A percentile compares a stretch with the other conserved stretches of the same genome.
phyloP scores from a whole-genome alignment of 1,140 invertebrate species.

The Drosophila gunungcola region DNA sequence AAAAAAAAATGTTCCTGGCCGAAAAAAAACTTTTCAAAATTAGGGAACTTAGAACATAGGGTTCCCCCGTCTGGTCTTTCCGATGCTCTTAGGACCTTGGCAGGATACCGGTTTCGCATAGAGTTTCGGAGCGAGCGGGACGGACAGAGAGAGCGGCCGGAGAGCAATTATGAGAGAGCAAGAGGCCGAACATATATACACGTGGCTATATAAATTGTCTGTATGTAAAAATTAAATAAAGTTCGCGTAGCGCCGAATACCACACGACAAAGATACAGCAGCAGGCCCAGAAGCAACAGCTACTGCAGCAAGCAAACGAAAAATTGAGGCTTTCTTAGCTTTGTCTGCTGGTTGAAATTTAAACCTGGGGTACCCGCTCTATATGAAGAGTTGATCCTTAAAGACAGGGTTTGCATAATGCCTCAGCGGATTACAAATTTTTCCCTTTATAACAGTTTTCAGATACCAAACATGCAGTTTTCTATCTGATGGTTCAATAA shows the following conservation, averaged over 20 bases:
- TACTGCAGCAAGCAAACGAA: constrained; percentile 49
- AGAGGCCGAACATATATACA: constrained; percentile 32
- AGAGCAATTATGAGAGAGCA: constrained; percentile 14
- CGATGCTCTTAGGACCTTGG: constrained; percentile 54
- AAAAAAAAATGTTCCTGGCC: not conserved
- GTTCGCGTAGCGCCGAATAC: constrained; percentile 45
- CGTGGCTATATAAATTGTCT: constrained; percentile 32
- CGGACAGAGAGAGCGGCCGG: constrained; percentile 1
- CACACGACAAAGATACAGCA: constrained; percentile 66
- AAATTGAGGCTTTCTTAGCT: constrained; percentile 46
- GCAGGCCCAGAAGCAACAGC: constrained; percentile 63
- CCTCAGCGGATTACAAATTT: not conserved
- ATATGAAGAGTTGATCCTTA: constrained; percentile 6
- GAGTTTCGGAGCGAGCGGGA: constrained; percentile 22
- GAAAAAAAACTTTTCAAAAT: constrained; percentile 19
- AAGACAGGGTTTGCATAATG: not conserved
- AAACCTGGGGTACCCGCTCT: constrained; percentile 10
- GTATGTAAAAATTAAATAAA: constrained; percentile 47
- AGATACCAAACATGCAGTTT: not conserved
- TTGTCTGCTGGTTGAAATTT: constrained; percentile 42
- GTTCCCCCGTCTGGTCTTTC: constrained; percentile 11
- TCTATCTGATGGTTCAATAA: not conserved
- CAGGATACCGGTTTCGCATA: constrained; percentile 74
- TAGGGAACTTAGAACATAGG: constrained; percentile 21
- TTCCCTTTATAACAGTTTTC: not conserved